Base-by-base conservation (phyloP, 2,888 invertebrate genomes). In the Punctoribates punctum region DNA sequence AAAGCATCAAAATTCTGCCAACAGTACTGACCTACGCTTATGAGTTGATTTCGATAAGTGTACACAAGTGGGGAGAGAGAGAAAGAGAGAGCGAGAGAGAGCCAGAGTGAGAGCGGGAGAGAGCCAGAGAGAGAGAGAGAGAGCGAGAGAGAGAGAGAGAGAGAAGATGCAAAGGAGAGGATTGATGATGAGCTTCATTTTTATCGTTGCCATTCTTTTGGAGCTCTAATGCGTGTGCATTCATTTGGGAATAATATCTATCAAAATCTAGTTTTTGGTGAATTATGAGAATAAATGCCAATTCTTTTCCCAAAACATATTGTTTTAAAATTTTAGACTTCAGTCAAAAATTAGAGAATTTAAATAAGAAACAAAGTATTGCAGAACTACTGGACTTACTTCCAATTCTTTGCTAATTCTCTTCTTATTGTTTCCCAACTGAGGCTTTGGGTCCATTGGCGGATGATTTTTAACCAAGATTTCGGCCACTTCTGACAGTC, bases 341-440 rank as follows among this genome's bases (percentile, higher is more conserved):
- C 11, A 42, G 42, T 42, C 42, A 73, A 73, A 27, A 73, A 73
- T 38, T 42, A 48, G 17, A 29, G n/a, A 73, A 38, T 73, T n/a
- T 8, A 13, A 65, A 27, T 48, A 42, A 8, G 73, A n/a, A 8
- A 42, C 5, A 29, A 13, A n/a, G 17, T 67, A 38, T n/a, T n/a
- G 48, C 29, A 23, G 11, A 54, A 42, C 8, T 9, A 11, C 5
- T 42, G 11, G 11, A 79, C 83, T 82, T 82, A 89, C 89, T 87
- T 95, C 94, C 81, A 96, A 86, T 82, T 96, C 95, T 82, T 92
- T 92, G 82, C 92, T 93, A 84, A 94, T 92, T 81, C 87, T 88
- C 86, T 95, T 96, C 84, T 96, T 95, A 77, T 91, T 90, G 81
- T 93, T 95, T 6, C 72, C 73, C 15, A 77, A 17, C 65, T 86